Evolutionary conservation across 2,797 vertebrate genomes (phyloP), one percentile per base, ranked within the genome.

Genomic region (Avahi laniger): DNA sequence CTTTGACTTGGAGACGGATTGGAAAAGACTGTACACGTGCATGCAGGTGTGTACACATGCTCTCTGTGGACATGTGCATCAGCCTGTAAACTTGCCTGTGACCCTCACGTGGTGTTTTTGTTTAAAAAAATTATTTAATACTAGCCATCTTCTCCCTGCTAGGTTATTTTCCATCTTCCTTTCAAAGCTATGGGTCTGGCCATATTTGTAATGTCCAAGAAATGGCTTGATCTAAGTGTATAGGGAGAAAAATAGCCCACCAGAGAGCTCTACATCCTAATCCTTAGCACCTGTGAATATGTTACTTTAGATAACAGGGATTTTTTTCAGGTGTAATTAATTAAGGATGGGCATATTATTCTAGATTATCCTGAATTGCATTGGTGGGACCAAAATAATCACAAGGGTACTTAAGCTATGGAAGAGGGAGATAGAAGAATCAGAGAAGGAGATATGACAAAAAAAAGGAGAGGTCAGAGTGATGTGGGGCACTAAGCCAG

Each of bases 121-220:
- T 52, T 80, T 86, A 38, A 8, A 50, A 38, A 30, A 63, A 87
- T 54, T 78, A 43, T 82, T 83, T 63, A 78, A 41, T 15, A 59
- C 1, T 1, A 69, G 28, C 2, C 48, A 41, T 65, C 33, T 57
- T 28, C 20, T 86, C 15, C 8, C 10, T 89, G 24, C 22, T 50
- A 69, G 15, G 24, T 69, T 75, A 80, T 33, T 94, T 94, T 82
- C 10, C 6, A 89, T 67, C 18, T 94, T 79, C 22, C 6, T 89
- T 93, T 82, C 26, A 59, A 33, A 38, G 7, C 7, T 52, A 59
- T 70, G 9, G 24, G 6, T 11, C 30, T 87, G 22, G 8, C 14
- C 46, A 28, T 33, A 48, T 83, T 33, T 79, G 11, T 41, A 86
- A 89, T 30, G 89, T 28, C 14, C 17, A 82, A 93, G 50, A 70